Evolutionary conservation across 2,888 invertebrate genomes (phyloP), one percentile per base, ranked within the genome.

Genomic region (Chouioia cunea): DNA sequence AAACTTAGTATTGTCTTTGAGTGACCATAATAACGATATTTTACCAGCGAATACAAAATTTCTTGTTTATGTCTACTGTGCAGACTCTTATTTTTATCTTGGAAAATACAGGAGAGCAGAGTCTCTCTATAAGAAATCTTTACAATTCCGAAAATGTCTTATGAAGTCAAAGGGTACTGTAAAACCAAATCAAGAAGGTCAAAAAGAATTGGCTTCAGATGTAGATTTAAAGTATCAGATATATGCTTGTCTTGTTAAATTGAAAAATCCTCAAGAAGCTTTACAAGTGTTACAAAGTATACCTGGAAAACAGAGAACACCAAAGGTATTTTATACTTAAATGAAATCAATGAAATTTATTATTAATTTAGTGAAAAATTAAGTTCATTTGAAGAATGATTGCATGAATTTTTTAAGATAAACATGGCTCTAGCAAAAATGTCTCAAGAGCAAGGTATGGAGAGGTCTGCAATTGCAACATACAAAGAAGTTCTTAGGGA

Each of bases 401-500:
- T 20, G 27, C 52, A 50, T 54, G 48, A 10, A 56, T 62, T 59
- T 65, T 69, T 73, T 23, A 36, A 84, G 84, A 79, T 85, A 3
- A 93, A 94, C 80, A 90, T 94, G 89, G 90, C 93, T 14, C 83
- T 95, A 64, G 94, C 92, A 4, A 91, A 91, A 81, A 87, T 94
- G 76, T 92, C 92, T 77, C 90, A 90, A 77, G 89, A 91, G 73
- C 88, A 88, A 67, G 92, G 92, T 14, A 90, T 90, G 86, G 92
- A 92, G 77, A 85, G 91, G 62, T 91, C 92, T 16, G 93, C 93
- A 0, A 90, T 92, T 60, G 88, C 91, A 1, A 91, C 92, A 43
- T 95, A 92, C 81, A 94, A 93, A 82, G 94, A 94, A 86, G 93
- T 94, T 12, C 81, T 95, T 58, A 88, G 91, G 75, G 91, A 91